Percentiles rank a stretch among this genome's conserved stretches.
Conservation (phyloP, 1,140 invertebrate species). For the Drosophila nebulosa region DNA sequence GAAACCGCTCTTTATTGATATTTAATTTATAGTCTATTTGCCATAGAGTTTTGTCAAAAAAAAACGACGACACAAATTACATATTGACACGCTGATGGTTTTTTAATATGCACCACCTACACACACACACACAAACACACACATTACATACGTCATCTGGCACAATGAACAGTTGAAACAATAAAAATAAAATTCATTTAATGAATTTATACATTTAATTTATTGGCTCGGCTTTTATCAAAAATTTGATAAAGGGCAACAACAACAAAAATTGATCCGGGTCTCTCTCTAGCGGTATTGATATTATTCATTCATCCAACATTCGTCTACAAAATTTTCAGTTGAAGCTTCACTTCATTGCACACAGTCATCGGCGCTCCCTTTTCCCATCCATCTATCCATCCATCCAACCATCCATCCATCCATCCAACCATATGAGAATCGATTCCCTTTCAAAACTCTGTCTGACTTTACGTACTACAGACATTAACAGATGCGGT, state of each 20-base stretch:
- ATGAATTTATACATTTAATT: slow-evolving; percentile 79
- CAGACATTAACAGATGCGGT: slow-evolving; percentile 73
- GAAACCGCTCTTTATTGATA: slow-evolving; percentile 58
- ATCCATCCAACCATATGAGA: neutral
- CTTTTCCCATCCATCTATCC: neutral
- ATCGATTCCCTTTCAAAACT: slow-evolving; percentile 31
- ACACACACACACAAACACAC: slow-evolving; percentile 13
- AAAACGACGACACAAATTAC: slow-evolving; percentile 69
- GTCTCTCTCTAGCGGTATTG: neutral
- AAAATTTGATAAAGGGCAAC: slow-evolving; percentile 66
- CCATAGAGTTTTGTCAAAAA: slow-evolving; percentile 1
- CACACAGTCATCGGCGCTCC: slow-evolving; percentile 34
- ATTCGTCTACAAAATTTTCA: neutral
- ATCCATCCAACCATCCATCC: neutral
- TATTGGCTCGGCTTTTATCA: slow-evolving; percentile 73
- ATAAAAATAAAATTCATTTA: slow-evolving; percentile 74
- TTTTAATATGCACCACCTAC: slow-evolving; percentile 67
- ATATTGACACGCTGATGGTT: slow-evolving; percentile 78
- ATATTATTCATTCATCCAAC: slow-evolving; percentile 4
- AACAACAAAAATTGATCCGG: slow-evolving; percentile 23
- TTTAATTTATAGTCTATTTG: slow-evolving; percentile 77
- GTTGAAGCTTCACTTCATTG: slow-evolving; percentile 52
- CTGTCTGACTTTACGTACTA: slow-evolving; percentile 6
- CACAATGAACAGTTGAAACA: slow-evolving; percentile 43
- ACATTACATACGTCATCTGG: slow-evolving; percentile 36